Percentiles rank a stretch among this genome's conserved stretches.
These are phyloP conservation scores for Micromussa lordhowensis DNA, from an alignment of 92 coral and sea anemone genomes.

Conservation along the genomic window DNA sequence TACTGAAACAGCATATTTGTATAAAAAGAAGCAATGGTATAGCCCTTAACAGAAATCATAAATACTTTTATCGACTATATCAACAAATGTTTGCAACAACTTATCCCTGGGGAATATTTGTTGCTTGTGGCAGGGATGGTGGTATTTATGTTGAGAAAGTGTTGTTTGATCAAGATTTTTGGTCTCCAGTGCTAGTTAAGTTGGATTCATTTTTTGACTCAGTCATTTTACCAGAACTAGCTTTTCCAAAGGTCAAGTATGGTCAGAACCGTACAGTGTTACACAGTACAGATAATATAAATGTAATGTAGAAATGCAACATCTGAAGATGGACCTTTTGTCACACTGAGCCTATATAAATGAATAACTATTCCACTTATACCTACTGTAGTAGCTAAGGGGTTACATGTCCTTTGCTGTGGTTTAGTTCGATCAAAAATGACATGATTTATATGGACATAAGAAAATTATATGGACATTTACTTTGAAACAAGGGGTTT, in stretches of 20 bases:
- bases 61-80: too few relatives aligned
- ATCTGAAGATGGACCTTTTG: not conserved
- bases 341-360: not conserved
- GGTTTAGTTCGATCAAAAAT: not conserved
- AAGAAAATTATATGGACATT: too few relatives aligned
- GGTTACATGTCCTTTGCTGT: not conserved
- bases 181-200: too few relatives aligned
- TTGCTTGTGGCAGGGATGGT: conserved; percentile 9
- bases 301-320: not conserved
- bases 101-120: conserved; percentile 21
- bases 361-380: not conserved
- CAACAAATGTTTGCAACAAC: conserved; percentile 35
- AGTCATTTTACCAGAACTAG: conserved; percentile 19
- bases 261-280: conserved; percentile 9
- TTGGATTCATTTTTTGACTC: conserved; percentile 26
- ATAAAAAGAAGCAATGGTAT: conserved; percentile 14
- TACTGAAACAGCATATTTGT: conserved; percentile 30
- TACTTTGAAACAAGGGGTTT: too few relatives aligned
- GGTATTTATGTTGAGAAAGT: conserved; percentile 7
- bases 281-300: not conserved
- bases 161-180: too few relatives aligned
- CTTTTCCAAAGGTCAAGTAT: too few relatives aligned
- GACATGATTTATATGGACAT: conserved; percentile 41
- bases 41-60: conserved; percentile 4
- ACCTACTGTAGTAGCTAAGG: conserved; percentile 2